A percentile compares a stretch with the other conserved stretches of the same genome.
phyloP scores from a whole-genome alignment of 2,113 vertebrate genomes.

The Microcebus tavaratra region DNA sequence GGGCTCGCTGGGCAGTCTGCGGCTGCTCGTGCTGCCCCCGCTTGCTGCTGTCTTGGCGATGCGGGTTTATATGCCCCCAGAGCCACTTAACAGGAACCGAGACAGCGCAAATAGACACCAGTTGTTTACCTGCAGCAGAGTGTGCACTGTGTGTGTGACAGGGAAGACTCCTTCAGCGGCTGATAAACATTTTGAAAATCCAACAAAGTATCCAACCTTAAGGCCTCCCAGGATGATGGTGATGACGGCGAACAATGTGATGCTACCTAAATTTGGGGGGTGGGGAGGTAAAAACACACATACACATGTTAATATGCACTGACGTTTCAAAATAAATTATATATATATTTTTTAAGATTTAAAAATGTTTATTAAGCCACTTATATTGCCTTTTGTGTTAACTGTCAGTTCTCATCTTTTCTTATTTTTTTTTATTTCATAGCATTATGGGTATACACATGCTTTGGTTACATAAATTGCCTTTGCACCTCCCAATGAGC shows the following conservation, averaged over 20 bases:
- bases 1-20: not conserved
- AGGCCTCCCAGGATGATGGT: conserved; percentile 95
- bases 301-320: accelerated
- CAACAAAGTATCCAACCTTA: conserved; percentile 94
- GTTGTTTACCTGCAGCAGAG: conserved; percentile 92
- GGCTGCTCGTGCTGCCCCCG: not conserved
- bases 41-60: not conserved
- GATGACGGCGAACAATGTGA: conserved; percentile 93
- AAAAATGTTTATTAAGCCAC: no score
- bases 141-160: conserved; percentile 91
- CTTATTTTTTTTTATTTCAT: no score
- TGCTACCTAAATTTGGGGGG: conserved; percentile 86
- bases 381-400: no score
- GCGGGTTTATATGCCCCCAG: not conserved
- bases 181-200: conserved; percentile 92
- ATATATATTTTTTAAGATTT: not conserved
- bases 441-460: no score
- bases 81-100: not conserved
- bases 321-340: not conserved
- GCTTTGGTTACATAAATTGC: no score
- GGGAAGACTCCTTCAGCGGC: conserved; percentile 93
- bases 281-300: accelerated
- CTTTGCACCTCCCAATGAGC: no score
- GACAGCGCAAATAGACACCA: accelerated
- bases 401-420: no score